Evolutionary conservation across 2,888 invertebrate species (phyloP).

Genomic region (Argyra leucocephala): DNA sequence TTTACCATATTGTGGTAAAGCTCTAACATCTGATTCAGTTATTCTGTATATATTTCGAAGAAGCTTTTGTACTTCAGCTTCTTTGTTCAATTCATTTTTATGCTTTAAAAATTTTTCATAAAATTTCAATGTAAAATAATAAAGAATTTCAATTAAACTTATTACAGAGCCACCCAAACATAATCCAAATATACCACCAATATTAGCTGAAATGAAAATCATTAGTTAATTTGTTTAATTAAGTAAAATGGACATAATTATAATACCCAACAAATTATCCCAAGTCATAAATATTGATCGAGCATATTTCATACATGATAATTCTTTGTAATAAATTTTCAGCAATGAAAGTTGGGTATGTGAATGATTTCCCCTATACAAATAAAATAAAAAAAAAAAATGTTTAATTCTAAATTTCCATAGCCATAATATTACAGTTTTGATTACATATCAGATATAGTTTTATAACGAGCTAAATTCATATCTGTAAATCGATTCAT

Average conservation of each 20-base stretch:
- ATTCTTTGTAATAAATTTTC: conserved; percentile 37
- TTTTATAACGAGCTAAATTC: neutral
- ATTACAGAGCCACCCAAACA: conserved; percentile 55
- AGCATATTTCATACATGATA: conserved; percentile 48
- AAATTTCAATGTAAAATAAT: conserved; percentile 31
- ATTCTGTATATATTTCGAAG: neutral
- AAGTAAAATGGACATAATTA: conserved; percentile 3
- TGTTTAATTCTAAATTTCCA: no score
- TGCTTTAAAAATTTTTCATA: conserved; percentile 17
- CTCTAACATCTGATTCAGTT: neutral
- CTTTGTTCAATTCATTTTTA: conserved; percentile 15
- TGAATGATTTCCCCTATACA: no score
- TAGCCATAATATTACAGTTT: conserved; percentile 20
- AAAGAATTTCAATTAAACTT: conserved; percentile 50
- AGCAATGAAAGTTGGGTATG: conserved; percentile 18
- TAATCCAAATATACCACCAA: conserved; percentile 54
- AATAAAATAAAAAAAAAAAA: no score
- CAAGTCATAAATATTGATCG: conserved; percentile 48
- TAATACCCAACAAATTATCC: conserved; percentile 48
- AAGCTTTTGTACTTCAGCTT: neutral
- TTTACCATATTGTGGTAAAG: neutral
- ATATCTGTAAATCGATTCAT: conserved; percentile 13
- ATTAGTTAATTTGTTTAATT: neutral
- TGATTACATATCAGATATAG: neutral
- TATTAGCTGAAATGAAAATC: conserved; percentile 45